phyloP scores from a whole-genome alignment of 64 coral and sea anemone species.

The Pocillopora damicornis region DNA sequence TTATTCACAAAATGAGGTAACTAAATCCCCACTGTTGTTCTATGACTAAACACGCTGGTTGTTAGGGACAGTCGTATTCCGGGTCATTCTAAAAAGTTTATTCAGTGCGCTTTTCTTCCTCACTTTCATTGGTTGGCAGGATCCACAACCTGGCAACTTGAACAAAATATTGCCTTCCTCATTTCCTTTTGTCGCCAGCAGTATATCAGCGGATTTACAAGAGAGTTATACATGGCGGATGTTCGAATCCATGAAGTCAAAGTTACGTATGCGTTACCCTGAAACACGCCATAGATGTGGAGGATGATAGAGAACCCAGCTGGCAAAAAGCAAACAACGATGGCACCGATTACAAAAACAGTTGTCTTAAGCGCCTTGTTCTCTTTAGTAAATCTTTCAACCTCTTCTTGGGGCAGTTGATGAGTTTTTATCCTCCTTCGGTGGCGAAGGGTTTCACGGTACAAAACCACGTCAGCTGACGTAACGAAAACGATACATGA shows the following conservation, averaged over 20 bases:
- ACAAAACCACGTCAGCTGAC: background rate
- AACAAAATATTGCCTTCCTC: background rate
- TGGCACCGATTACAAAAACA: background rate
- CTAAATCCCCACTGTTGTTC: no score
- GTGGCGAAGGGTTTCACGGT: background rate
- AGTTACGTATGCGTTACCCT: no score
- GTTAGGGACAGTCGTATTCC: no score
- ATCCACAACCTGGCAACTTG: no score
- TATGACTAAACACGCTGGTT: no score
- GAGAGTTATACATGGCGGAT: background rate
- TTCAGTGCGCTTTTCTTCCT: no score
- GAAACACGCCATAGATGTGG: no score
- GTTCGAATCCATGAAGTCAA: background rate
- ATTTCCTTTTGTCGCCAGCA: background rate
- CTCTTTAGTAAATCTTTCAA: background rate
- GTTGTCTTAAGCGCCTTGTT: no score
- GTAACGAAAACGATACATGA: background rate
- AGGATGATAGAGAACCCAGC: background rate
- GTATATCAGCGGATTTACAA: background rate
- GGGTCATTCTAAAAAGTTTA: no score
- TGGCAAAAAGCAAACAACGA: background rate
- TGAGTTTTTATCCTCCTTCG: background rate
- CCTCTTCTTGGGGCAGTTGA: background rate
- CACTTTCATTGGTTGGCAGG: no score
- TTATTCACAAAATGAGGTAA: no score